Percentiles rank a stretch among this genome's conserved stretches.
Evolutionary conservation across 2,888 invertebrate genomes (phyloP).

Genomic region (Rotaria macrura): DNA sequence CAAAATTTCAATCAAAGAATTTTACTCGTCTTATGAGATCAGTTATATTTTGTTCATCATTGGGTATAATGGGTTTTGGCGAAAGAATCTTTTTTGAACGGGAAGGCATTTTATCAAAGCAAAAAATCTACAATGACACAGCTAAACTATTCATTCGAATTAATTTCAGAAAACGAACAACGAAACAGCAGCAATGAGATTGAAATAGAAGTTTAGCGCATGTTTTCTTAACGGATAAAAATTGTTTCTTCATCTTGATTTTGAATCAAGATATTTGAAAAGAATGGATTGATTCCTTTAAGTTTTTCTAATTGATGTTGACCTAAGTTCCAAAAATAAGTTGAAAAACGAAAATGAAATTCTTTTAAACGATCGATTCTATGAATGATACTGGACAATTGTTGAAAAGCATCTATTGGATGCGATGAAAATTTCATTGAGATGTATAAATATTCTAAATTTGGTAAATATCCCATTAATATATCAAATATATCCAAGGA

Average conservation of each 20-base stretch:
- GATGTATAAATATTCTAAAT: background rate
- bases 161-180: too few relatives aligned
- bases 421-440: background rate
- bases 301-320: background rate
- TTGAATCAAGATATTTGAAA: background rate
- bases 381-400: background rate
- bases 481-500: background rate
- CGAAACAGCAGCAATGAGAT: too few relatives aligned
- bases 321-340: background rate
- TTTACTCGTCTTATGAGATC: background rate
- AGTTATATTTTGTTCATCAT: background rate
- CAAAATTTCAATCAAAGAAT: background rate
- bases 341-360: conserved; percentile 9
- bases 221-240: background rate
- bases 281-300: background rate
- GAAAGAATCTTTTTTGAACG: background rate
- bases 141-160: too few relatives aligned
- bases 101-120: background rate
- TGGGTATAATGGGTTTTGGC: background rate
- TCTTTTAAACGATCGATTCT: background rate
- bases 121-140: background rate
- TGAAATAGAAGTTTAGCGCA: too few relatives aligned
- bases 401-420: background rate
- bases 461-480: background rate
- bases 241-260: background rate